These are phyloP conservation scores for Drosophila formosana DNA, from an alignment of 2,888 invertebrate genomes.

Conservation along the genomic window DNA sequence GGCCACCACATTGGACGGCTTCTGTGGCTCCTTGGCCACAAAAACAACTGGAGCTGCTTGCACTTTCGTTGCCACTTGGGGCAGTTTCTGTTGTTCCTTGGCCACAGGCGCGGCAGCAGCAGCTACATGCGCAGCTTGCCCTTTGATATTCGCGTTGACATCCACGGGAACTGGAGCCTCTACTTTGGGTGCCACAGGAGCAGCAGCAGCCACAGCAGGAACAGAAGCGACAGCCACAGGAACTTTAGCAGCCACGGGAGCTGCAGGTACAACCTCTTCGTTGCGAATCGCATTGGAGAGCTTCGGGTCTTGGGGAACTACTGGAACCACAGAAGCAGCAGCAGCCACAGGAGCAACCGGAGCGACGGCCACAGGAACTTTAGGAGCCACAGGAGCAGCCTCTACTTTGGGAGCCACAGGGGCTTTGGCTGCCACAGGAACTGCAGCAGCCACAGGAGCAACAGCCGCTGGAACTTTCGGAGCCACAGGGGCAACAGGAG, in stretches of 20 bases:
- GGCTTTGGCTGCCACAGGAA: neutral
- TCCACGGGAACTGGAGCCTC: neutral
- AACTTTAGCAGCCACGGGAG: too few relatives aligned
- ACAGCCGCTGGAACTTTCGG: too few relatives aligned
- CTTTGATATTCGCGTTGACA: neutral
- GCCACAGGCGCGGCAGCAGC: neutral
- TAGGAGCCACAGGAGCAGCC: neutral
- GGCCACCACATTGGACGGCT: neutral
- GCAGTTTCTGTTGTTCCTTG: neutral
- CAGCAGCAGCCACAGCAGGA: neutral
- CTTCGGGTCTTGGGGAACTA: neutral
- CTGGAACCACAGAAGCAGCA: neutral
- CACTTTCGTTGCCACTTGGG: neutral
- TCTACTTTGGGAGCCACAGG: neutral
- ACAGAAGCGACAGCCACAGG: too few relatives aligned
- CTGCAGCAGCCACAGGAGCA: neutral
- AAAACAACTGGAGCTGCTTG: neutral
- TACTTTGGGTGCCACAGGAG: neutral
- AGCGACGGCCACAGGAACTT: neutral
- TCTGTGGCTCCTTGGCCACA: neutral
- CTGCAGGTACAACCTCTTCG: too few relatives aligned
- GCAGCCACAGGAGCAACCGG: neutral
- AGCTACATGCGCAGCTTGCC: neutral
- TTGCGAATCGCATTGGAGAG: too few relatives aligned
- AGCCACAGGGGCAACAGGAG: too few relatives aligned